Evolutionary conservation across 2,888 invertebrate species (phyloP), one percentile per base, ranked within the genome.

Genomic region (Dynastes maya): DNA sequence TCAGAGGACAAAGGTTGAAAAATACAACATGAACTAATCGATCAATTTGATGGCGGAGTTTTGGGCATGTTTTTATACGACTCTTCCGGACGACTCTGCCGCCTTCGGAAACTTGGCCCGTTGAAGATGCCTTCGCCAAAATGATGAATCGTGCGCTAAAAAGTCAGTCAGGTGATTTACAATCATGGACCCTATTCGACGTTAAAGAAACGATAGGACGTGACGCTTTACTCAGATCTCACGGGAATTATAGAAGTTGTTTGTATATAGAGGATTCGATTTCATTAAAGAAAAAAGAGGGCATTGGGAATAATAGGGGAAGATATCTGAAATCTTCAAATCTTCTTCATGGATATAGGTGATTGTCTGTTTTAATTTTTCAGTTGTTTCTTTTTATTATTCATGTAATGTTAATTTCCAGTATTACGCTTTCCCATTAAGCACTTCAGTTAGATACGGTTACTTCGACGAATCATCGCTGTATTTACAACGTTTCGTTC

Each of bases 141-240:
- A 71, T 71, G 71, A 71, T 71, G 71, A 55, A 71, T 71, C 58
- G 53, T 71, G 29, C 37, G 55, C 5, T 37, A 37, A 71, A 32
- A 45, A 71, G 55, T 71, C 58, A 49, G n/a, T 45, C 68, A 53
- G 9, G 71, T 71, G 71, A 71, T 71, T 71, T 71, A 71, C 71
- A 71, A 71, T 37, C 27, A 29, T n/a, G 27, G 29, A 51, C 51
- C 68, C 51, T 22, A 51, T 51, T 51, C 68, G 13, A 68, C 49
- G 49, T 27, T 27, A 5, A 68, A 11, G 68, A 22, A 51, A 5
- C 29, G 9, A 13, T 29, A 29, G 9, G n/a, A 29, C 29, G 32
- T 63, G 63, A 32, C 8, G 5, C 29, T 29, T 63, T 63, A 9
- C 0, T 45, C 2, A 45, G 45, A 11, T 45, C 45, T 45, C 45